These are phyloP conservation scores for Cerastis leucographa DNA, from an alignment of 2,888 invertebrate genomes.

Conservation along the genomic window DNA sequence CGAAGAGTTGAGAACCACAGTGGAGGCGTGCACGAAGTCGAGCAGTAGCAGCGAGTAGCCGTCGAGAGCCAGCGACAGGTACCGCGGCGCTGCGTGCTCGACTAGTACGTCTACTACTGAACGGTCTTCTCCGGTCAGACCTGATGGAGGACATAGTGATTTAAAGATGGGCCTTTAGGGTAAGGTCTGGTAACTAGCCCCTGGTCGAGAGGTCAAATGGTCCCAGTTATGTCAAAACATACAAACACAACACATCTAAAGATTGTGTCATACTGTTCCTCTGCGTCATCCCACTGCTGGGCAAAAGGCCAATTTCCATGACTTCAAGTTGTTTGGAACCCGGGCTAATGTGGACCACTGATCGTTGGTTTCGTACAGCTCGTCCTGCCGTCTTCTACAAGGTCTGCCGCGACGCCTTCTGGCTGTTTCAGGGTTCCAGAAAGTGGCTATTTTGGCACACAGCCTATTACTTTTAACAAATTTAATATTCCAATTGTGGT, in stretches of 20 bases:
- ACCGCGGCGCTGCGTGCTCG: constrained; percentile 95
- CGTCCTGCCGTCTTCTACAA: too few species aligned
- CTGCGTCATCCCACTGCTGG: too few species aligned
- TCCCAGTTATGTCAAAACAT: background rate
- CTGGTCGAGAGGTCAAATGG: background rate
- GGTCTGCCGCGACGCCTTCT: too few species aligned
- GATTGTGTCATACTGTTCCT: background rate
- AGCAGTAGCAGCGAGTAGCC: constrained; percentile 96
- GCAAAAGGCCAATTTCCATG: too few species aligned
- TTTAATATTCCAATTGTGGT: background rate
- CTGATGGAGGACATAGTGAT: constrained; percentile 71
- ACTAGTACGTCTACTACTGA: constrained; percentile 95
- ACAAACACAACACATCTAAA: background rate
- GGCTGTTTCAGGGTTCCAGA: too few species aligned
- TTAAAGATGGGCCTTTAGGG: background rate
- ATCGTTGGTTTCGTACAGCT: too few species aligned
- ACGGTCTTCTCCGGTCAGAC: constrained; percentile 93
- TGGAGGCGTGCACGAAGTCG: constrained; percentile 97
- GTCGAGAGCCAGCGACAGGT: constrained; percentile 96
- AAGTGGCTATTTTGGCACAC: too few species aligned
- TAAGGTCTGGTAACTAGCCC: background rate
- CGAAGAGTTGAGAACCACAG: constrained; percentile 95
- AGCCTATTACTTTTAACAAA: background rate
- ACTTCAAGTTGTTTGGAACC: too few species aligned
- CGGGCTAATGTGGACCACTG: too few species aligned